A percentile compares a stretch with the other conserved stretches of the same genome.
Conservation (phyloP, 2,888 invertebrate species). For the Nyleta sp. region DNA sequence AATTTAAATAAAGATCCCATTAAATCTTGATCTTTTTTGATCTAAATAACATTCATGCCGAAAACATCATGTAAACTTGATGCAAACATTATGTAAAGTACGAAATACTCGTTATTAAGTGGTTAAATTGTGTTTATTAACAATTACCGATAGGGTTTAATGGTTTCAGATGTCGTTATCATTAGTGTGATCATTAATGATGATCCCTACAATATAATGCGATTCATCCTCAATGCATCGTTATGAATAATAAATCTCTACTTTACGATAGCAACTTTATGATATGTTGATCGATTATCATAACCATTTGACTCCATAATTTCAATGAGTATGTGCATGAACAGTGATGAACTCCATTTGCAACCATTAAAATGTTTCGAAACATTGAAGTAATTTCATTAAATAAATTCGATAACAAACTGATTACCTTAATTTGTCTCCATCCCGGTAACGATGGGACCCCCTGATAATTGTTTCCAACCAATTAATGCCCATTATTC, state of each 20-base stretch:
- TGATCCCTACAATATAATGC: not conserved
- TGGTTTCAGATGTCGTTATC: too few species aligned
- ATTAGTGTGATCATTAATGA: not conserved
- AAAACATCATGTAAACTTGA: too few species aligned
- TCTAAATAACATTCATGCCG: too few species aligned
- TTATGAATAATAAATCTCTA: not conserved
- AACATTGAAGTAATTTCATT: not conserved
- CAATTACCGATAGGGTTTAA: too few species aligned
- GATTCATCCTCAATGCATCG: not conserved
- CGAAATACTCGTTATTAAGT: too few species aligned
- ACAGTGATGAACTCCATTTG: too few species aligned
- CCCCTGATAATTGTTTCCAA: slow-evolving; percentile 17
- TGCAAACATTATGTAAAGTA: too few species aligned
- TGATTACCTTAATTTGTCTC: not conserved
- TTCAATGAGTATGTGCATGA: not conserved
- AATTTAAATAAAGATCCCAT: too few species aligned
- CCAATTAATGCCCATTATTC: slow-evolving; percentile 19
- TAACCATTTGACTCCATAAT: not conserved
- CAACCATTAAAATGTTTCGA: not conserved
- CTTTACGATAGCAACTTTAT: not conserved
- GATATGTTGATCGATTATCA: slow-evolving; percentile 1
- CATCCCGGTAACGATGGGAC: not conserved
- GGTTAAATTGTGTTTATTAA: too few species aligned
- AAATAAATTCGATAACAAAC: slow-evolving; percentile 7
- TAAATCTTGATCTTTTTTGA: too few species aligned